Conservation (phyloP, 1,140 invertebrate species). For the Eumeta japonica region DNA sequence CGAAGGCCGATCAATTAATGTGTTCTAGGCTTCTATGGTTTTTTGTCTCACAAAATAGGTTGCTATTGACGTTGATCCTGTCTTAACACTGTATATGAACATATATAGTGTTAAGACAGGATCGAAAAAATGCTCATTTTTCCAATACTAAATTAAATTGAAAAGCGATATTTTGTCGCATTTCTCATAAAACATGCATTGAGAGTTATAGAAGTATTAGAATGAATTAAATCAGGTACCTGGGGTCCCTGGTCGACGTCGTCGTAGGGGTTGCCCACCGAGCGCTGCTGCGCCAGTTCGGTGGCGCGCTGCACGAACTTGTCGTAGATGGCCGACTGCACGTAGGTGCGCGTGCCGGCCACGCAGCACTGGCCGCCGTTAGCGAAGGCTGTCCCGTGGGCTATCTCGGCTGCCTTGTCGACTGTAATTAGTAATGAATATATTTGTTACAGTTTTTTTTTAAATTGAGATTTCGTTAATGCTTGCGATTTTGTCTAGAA, state of each 20-base stretch:
- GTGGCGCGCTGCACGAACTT: conserved; percentile 75
- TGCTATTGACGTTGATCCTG: too few relatives aligned
- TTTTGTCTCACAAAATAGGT: too few relatives aligned
- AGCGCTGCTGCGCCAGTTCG: conserved; percentile 65
- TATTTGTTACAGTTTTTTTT: neutral
- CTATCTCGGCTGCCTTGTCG: conserved; percentile 60
- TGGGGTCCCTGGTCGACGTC: conserved; percentile 70
- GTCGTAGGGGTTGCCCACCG: conserved; percentile 67
- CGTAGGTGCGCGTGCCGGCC: conserved; percentile 84
- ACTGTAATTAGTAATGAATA: conserved; percentile 6
- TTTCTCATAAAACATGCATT: too few relatives aligned
- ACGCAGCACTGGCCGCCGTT: conserved; percentile 89
- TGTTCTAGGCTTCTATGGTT: too few relatives aligned
- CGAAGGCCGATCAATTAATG: too few relatives aligned
- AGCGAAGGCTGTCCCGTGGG: conserved; percentile 73
- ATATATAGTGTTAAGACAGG: too few relatives aligned
- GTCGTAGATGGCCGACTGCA: conserved; percentile 84
- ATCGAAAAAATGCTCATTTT: too few relatives aligned
- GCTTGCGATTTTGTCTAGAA: neutral
- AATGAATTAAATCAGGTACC: too few relatives aligned
- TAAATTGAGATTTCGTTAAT: neutral
- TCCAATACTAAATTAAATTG: too few relatives aligned
- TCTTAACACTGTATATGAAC: too few relatives aligned
- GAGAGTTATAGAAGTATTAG: too few relatives aligned
- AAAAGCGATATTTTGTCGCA: too few relatives aligned